Evolutionary conservation across 2,113 vertebrate species (phyloP), one percentile per base, ranked within the genome.

Genomic region (Etia nguti): DNA sequence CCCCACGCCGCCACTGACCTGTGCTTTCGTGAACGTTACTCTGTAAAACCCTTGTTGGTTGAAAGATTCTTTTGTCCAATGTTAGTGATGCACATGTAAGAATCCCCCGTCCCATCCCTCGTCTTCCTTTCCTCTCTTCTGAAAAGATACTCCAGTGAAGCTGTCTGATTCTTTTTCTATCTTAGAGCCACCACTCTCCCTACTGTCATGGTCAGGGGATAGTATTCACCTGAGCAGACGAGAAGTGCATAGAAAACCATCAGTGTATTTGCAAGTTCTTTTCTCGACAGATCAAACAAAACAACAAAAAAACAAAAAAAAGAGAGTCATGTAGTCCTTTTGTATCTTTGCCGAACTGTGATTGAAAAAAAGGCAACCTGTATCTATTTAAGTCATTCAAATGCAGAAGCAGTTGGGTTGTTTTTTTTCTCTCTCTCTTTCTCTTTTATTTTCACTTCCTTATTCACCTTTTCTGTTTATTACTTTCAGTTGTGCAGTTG

Each of bases 261-360:
- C 95, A 95, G 97, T 98, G 97, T 98, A 97, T 98, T 97, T 99
- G 97, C 97, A 97, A 97, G 96, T 98, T 98, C 97, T 98, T 98
- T 99, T 98, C 97, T 98, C 96, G 96, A 97, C 91, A 95, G 97
- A 94, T 90, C 89, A 91, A 92, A 93, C 96, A 85, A 96, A 80
- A 97, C 97, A 92, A 96, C 29, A 57, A 43, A 60, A 97, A 97
- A 90, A 62, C 18, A 65, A 65, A 75, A 55, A 36, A 81, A 97
- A 97, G 91, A 96, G 70, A 95, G 95, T 97, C 96, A 97, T 97
- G 97, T 98, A 97, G 97, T 98, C 90, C 92, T 96, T 96, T 95
- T 98, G 97, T 98, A 99, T 98, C 97, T 97, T 98, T 97, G 97
- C 96, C 95, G 91, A 97, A 97, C 97, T 97, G 97, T 98, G 98